phyloP scores from a whole-genome alignment of 2,113 vertebrate genomes.

The Dicerorhinus sumatrensis region DNA sequence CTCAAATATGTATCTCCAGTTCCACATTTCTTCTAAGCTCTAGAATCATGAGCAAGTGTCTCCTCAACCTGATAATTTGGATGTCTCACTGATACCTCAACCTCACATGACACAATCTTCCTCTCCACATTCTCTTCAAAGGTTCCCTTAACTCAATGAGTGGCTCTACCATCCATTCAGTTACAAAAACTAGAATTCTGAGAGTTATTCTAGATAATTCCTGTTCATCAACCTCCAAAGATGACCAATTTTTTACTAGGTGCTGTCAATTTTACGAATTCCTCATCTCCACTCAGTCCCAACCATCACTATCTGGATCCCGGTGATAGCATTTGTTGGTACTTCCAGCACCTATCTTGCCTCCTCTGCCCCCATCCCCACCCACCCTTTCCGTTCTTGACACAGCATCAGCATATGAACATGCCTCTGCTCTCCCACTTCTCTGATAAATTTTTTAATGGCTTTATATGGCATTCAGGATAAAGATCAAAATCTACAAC shows the following conservation, averaged over 20 bases:
- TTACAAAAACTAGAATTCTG: not conserved
- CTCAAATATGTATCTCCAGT: not conserved
- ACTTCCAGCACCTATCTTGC: not conserved
- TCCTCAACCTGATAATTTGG: not conserved
- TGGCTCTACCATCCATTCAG: not conserved
- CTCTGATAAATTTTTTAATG: not conserved
- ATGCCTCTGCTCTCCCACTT: not conserved
- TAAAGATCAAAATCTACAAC: not conserved
- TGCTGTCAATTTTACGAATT: not conserved
- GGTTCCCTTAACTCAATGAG: not conserved
- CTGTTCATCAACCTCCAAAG: not conserved
- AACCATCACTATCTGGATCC: not conserved
- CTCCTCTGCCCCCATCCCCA: not conserved
- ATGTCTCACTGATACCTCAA: not conserved
- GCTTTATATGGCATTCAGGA: not conserved
- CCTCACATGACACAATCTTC: not conserved
- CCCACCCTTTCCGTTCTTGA: not conserved
- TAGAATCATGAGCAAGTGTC: not conserved
- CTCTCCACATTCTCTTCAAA: not conserved
- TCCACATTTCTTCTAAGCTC: not conserved
- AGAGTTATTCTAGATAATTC: not conserved
- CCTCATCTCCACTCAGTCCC: not conserved
- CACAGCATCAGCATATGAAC: not conserved
- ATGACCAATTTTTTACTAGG: not conserved
- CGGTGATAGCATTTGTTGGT: not conserved